Evolutionary conservation across 2,888 invertebrate species (phyloP), one percentile per base, ranked within the genome.

Genomic region (Lordiphosa fenestrarum): DNA sequence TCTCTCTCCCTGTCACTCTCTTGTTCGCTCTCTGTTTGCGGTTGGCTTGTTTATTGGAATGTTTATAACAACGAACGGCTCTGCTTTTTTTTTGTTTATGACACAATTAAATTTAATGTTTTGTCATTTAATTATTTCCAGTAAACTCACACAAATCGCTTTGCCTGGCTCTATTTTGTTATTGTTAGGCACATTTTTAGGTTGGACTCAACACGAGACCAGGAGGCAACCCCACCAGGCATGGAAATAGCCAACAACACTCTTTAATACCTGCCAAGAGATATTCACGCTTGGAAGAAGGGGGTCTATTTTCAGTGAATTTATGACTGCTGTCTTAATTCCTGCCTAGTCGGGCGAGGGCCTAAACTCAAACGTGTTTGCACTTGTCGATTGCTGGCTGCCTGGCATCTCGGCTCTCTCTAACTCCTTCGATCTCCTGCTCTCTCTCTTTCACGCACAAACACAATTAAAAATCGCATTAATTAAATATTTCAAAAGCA

Each of bases 391-490:
- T 39, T 39, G 39, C 39, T 50, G 12, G 3, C 3, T 12, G 12
- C 44, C 33, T 42, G 7, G 25, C 25, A n/a, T n/a, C n/a, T n/a
- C n/a, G n/a, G n/a, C n/a, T n/a, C n/a, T 25, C 7, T 54, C 13
- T 36, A 35, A n/a, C 15, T 6, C 6, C 15, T 10, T 6, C 12
- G 23, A 21, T 19, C n/a, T n/a, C 5, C 19, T 12, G n/a, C 48
- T n/a, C 42, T 42, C 41, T 39, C 36, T 35, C 30, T 23, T 19
- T 7, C 51, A 13, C 51, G 47, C 53, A 63, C 64, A 65, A 78
- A 74, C 67, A 82, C 83, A 80, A 80, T 85, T 80, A 81, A 84
- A 81, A 84, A 81, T 80, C 71, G 81, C 81, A 84, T 85, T 80
- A 80, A 85, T 85, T 80, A 85, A 80, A 80, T 84, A 84, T 73